A percentile compares a stretch with the other conserved stretches of the same genome.
phyloP scores from a whole-genome alignment of 2,797 vertebrate species.

The Xenopus petersii region DNA sequence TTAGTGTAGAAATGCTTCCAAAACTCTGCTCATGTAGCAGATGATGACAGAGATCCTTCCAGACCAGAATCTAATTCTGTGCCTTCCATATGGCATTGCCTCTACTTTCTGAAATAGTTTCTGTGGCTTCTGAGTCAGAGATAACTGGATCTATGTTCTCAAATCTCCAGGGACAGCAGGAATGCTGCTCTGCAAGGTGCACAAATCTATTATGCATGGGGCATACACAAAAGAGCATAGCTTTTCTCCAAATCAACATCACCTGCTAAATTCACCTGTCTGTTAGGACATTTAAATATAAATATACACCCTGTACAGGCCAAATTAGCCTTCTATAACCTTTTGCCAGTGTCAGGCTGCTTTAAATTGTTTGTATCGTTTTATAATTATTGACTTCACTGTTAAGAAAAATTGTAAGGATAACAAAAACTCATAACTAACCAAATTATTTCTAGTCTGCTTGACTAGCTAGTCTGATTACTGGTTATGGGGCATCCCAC shows the following conservation, averaged over 20 bases:
- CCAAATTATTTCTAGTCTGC: too few species aligned
- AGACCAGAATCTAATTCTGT: conserved; percentile 19
- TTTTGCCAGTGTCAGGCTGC: too few species aligned
- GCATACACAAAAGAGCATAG: conserved; percentile 8
- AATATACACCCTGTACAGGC: not conserved
- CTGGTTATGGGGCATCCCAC: too few species aligned
- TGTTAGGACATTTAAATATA: not conserved
- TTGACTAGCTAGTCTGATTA: too few species aligned
- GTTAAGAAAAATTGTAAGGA: too few species aligned
- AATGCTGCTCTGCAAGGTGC: conserved; percentile 12
- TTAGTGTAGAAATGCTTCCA: conserved; percentile 28
- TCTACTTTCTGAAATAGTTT: conserved; percentile 13
- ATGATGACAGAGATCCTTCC: conserved; percentile 28
- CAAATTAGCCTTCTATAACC: too few species aligned
- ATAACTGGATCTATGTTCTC: conserved; percentile 44
- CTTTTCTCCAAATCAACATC: conserved; percentile 20
- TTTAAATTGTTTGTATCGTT: too few species aligned
- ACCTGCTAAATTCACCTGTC: conserved; percentile 32
- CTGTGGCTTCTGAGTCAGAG: conserved; percentile 16
- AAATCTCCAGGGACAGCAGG: conserved; percentile 34
- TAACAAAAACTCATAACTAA: too few species aligned
- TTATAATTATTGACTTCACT: too few species aligned
- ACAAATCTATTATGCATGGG: conserved; percentile 42
- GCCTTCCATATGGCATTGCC: conserved; percentile 29
- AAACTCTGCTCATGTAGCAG: conserved; percentile 23